Conservation (phyloP, 2,113 vertebrate species). For the Petaurus breviceps region DNA sequence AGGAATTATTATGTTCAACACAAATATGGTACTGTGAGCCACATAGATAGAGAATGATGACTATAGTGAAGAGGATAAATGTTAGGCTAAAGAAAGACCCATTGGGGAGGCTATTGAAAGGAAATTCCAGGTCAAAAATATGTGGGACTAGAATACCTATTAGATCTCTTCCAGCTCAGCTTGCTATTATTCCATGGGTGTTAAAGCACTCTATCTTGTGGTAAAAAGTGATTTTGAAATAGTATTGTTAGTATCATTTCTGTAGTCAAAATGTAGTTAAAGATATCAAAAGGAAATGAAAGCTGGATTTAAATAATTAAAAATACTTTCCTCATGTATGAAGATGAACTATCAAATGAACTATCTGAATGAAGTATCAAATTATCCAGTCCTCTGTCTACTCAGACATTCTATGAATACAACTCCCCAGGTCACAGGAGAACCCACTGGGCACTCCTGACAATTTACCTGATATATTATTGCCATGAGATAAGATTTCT, state of each 20-base stretch:
- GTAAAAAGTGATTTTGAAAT: background rate
- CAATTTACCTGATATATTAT: background rate
- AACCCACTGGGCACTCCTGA: background rate
- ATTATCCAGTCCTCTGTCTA: background rate
- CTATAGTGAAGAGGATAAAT: background rate
- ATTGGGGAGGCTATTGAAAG: background rate
- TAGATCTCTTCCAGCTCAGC: background rate
- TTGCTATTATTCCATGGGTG: background rate
- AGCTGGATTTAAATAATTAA: background rate
- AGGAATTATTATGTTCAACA: background rate
- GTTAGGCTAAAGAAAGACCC: background rate
- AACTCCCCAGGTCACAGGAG: background rate
- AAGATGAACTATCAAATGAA: no score
- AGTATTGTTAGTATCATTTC: background rate
- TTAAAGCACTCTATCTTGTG: background rate
- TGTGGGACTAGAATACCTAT: background rate
- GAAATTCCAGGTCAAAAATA: background rate
- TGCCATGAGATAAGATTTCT: background rate
- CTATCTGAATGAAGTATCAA: no score
- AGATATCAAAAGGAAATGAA: background rate
- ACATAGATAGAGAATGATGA: background rate
- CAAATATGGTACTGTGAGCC: background rate
- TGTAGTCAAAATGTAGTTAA: background rate
- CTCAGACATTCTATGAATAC: background rate
- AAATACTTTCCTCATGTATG: background rate